Conservation (phyloP, 1,140 invertebrate genomes). For the Pantala flavescens region DNA sequence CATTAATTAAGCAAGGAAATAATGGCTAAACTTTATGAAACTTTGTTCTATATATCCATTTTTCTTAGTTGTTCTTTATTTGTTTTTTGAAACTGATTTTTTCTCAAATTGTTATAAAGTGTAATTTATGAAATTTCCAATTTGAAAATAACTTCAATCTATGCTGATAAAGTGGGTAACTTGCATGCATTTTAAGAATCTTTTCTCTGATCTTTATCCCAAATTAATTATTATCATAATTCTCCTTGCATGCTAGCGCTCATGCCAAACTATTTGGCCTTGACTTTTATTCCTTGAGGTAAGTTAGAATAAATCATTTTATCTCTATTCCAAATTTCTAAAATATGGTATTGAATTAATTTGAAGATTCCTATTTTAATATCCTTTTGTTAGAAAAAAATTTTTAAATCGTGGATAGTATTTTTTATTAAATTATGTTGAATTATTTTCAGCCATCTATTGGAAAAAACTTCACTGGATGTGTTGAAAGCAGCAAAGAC, state of each 20-base stretch:
- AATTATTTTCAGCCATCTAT: slow-evolving; percentile 42
- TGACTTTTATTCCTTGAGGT: slow-evolving; percentile 57
- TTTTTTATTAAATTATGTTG: not conserved
- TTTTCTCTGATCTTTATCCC: too few relatives aligned
- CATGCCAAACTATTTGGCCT: slow-evolving; percentile 62
- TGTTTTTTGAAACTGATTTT: too few relatives aligned
- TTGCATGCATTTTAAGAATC: too few relatives aligned
- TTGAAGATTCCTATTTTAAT: not conserved
- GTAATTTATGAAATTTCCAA: too few relatives aligned
- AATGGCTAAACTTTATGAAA: too few relatives aligned
- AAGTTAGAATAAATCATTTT: slow-evolving; percentile 29
- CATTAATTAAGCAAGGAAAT: too few relatives aligned
- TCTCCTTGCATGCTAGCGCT: slow-evolving; percentile 41
- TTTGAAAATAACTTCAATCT: too few relatives aligned
- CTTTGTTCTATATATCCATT: too few relatives aligned
- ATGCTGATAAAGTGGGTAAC: too few relatives aligned
- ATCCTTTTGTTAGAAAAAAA: not conserved
- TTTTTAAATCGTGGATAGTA: not conserved
- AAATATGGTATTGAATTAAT: not conserved
- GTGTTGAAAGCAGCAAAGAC: slow-evolving; percentile 70
- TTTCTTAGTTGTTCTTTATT: too few relatives aligned
- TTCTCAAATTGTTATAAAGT: too few relatives aligned
- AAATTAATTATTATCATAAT: not conserved
- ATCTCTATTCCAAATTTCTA: not conserved
- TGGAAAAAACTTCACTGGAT: slow-evolving; percentile 67